These are phyloP conservation scores for Poeciliopsis occidentalis DNA, from an alignment of 2,113 vertebrate genomes.

Conservation along the genomic window DNA sequence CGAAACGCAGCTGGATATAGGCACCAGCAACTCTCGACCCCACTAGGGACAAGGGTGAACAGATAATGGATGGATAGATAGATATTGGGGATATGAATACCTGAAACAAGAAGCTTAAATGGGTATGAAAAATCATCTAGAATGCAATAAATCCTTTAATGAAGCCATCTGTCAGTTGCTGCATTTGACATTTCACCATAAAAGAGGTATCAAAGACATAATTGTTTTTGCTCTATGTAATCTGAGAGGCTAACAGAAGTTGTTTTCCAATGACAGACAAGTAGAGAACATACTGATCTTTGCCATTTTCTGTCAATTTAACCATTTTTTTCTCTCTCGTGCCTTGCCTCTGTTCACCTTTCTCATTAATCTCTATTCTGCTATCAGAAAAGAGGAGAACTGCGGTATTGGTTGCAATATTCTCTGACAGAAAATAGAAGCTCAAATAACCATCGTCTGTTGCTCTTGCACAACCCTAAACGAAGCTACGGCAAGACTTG, in stretches of 20 bases:
- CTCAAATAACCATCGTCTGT: conserved; percentile 41
- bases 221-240: neutral
- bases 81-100: neutral
- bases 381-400: conserved; percentile 40
- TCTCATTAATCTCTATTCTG: conserved; percentile 27
- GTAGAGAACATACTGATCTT: conserved; percentile 7
- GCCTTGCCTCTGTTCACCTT: conserved; percentile 17
- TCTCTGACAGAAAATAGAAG: conserved; percentile 36
- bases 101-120: neutral
- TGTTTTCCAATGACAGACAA: neutral
- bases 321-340: conserved; percentile 21
- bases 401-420: conserved; percentile 11
- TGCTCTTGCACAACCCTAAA: conserved; percentile 34
- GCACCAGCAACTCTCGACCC: too few species aligned
- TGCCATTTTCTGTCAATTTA: conserved; percentile 29
- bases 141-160: neutral
- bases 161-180: neutral
- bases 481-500: conserved; percentile 28
- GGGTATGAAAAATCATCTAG: neutral
- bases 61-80: too few species aligned
- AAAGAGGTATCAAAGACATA: neutral
- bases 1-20: too few species aligned
- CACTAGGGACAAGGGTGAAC: too few species aligned
- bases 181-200: neutral
- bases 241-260: conserved; percentile 5